Evolutionary conservation across 2,888 invertebrate species (phyloP), one percentile per base, ranked within the genome.

Genomic region (Tenthredo mesomela): DNA sequence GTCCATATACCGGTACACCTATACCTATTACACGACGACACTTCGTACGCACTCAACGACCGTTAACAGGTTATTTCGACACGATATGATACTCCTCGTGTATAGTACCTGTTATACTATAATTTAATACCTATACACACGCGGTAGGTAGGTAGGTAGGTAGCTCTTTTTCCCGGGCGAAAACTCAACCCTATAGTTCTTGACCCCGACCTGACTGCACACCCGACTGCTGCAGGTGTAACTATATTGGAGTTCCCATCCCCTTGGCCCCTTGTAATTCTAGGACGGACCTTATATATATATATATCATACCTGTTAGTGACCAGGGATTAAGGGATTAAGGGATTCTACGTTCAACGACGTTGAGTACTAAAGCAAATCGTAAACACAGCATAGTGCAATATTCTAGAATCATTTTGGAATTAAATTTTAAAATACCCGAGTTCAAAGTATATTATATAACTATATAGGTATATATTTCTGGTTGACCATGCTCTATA

Each of bases 61-160:
- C 47, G 54, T 47, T 33, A 58, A 78, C 78, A 78, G 78, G 78
- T 54, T 78, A 18, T 78, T 47, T 75, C 78, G 78, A 58, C 78
- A 78, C 78, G 58, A 78, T 77, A 37, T 78, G 58, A 58, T 18
- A 47, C 78, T 25, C 18, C 21, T 3, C 12, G 47, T 75, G n/a
- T 25, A n/a, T n/a, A n/a, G n/a, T n/a, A 43, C 77, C 50, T 77
- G 77, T n/a, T 25, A 54, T 37, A n/a, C 18, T n/a, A 78, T 33
- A 1, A 7, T n/a, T 58, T 37, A 54, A 54, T 33, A 54, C 54
- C 47, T 78, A 9, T n/a, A 47, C 75, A 25, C 15, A 29, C 54
- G 33, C 33, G n/a, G n/a, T n/a, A n/a, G n/a, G n/a, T n/a, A n/a
- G n/a, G n/a, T n/a, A n/a, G n/a, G n/a, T n/a, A n/a, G n/a, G n/a